These are phyloP conservation scores for Apaloderma vittatum DNA, from an alignment of 2,113 vertebrate genomes.

Conservation along the genomic window DNA sequence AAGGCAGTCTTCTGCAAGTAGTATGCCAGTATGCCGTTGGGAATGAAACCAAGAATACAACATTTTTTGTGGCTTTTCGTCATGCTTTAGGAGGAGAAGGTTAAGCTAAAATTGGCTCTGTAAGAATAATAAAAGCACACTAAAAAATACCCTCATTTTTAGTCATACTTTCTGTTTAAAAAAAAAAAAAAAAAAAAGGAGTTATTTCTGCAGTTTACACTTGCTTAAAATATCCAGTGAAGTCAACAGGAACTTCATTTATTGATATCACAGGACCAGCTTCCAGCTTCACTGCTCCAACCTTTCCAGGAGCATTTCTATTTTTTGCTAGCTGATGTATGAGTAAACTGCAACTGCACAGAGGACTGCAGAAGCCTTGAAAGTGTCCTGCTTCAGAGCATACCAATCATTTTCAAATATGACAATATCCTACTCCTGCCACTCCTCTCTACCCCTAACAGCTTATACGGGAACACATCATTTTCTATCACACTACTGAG, in stretches of 20 bases:
- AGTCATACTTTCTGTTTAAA: not conserved
- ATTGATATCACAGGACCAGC: not conserved
- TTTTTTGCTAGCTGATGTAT: not conserved
- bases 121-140: slow-evolving; percentile 16
- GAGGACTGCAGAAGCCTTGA: not conserved
- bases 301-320: not conserved
- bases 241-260: not conserved
- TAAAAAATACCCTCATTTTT: slow-evolving; percentile 46
- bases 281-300: not conserved
- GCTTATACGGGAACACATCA: not conserved
- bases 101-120: slow-evolving; percentile 49
- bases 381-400: not conserved
- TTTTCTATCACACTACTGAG: not conserved
- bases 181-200: not conserved
- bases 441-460: not conserved
- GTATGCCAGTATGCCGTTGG: not conserved
- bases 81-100: not conserved
- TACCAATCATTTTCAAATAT: not conserved
- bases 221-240: slow-evolving; percentile 37
- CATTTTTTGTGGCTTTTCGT: not conserved
- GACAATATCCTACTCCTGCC: not conserved
- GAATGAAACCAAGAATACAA: slow-evolving; percentile 38
- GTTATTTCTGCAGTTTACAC: not conserved
- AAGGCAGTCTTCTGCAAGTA: slow-evolving; percentile 6
- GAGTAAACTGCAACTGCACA: not conserved